Conservation (phyloP, 2,113 vertebrate genomes). For the Petaurus breviceps region DNA sequence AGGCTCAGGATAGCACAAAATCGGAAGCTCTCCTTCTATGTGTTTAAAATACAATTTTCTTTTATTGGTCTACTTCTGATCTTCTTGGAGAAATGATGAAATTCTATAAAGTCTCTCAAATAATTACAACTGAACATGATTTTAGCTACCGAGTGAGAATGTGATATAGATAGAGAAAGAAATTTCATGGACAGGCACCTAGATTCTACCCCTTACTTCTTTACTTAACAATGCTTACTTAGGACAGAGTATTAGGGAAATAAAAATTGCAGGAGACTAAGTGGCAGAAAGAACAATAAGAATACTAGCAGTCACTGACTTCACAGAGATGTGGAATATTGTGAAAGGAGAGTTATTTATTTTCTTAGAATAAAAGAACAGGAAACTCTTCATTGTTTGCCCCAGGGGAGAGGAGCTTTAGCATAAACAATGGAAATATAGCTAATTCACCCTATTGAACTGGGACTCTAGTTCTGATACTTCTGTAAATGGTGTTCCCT, state of each 20-base stretch:
- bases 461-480: background rate
- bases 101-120: background rate
- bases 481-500: background rate
- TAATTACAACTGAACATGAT: background rate
- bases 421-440: slow-evolving; percentile 34
- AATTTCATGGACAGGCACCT: background rate
- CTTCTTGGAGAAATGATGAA: background rate
- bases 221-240: slow-evolving; percentile 9
- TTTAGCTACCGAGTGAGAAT: background rate
- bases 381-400: slow-evolving; percentile 53
- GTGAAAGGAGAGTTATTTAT: slow-evolving; percentile 56
- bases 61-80: slow-evolving; percentile 26
- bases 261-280: slow-evolving; percentile 38
- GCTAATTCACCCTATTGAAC: slow-evolving; percentile 11
- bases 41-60: slow-evolving; percentile 37
- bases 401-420: slow-evolving; percentile 48
- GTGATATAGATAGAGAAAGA: background rate
- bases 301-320: slow-evolving; percentile 41
- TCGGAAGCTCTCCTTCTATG: slow-evolving; percentile 6
- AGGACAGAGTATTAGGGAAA: slow-evolving; percentile 10
- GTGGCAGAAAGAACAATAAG: background rate
- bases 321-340: slow-evolving; percentile 29
- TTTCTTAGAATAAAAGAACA: slow-evolving; percentile 47
- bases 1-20: slow-evolving; percentile 45
- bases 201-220: slow-evolving; percentile 7